Percentiles rank a stretch among this genome's conserved stretches.
phyloP scores from a whole-genome alignment of 2,888 invertebrate species.

The Stenodera caucasica region DNA sequence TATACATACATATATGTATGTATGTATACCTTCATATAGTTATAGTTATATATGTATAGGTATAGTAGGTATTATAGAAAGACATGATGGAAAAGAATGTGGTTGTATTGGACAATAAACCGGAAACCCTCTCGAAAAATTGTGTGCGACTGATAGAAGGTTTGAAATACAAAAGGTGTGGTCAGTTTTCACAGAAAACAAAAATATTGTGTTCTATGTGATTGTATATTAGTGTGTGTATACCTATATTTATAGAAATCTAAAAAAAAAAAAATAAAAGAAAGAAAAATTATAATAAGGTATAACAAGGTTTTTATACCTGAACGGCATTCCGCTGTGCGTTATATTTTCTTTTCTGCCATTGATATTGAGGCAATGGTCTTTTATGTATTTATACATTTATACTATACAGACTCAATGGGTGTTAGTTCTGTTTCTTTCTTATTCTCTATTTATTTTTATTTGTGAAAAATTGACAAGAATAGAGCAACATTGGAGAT shows the following conservation, averaged over 20 bases:
- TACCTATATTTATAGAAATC: constrained; percentile 9
- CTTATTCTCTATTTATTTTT: not conserved
- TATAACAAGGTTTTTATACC: constrained; percentile 4
- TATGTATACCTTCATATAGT: too few species aligned
- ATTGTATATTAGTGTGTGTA: constrained; percentile 37
- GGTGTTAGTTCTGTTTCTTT: not conserved
- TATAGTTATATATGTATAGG: too few species aligned
- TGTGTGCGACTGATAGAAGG: constrained; percentile 50
- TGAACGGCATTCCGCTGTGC: not conserved
- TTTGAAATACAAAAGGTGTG: constrained; percentile 52
- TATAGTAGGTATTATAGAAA: too few species aligned
- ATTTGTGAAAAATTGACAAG: constrained; percentile 5
- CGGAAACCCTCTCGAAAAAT: constrained; percentile 54
- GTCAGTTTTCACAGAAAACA: constrained; percentile 57
- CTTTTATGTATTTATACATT: not conserved
- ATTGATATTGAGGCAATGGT: not conserved
- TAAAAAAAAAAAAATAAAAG: not conserved
- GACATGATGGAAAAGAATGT: constrained; percentile 45
- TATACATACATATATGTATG: not conserved
- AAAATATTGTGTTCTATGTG: constrained; percentile 42
- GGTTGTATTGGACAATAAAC: constrained; percentile 48
- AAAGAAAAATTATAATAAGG: constrained; percentile 4
- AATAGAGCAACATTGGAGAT: not conserved
- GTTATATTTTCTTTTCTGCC: constrained; percentile 2
- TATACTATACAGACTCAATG: not conserved